Evolutionary conservation across 1,140 invertebrate genomes (phyloP).

Genomic region (Temnothorax curvispinosus): DNA sequence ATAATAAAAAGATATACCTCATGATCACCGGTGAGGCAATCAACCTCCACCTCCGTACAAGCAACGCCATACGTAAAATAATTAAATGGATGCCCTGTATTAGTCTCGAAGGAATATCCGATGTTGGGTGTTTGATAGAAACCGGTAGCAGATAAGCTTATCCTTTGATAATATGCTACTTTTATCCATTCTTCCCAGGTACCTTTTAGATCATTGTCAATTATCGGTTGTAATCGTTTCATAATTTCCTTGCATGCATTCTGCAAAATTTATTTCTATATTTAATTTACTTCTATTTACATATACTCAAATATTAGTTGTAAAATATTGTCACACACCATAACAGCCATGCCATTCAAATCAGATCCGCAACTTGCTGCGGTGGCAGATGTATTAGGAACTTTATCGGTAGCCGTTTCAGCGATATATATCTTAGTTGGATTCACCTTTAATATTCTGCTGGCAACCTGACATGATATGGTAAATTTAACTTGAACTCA

Average conservation of each 20-base stretch:
- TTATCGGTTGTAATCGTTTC: conserved; percentile 92
- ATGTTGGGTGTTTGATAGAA: conserved; percentile 94
- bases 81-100: conserved; percentile 90
- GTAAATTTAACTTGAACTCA: neutral
- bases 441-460: conserved; percentile 90
- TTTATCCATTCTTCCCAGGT: conserved; percentile 95
- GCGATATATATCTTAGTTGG: conserved; percentile 93
- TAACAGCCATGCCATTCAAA: conserved; percentile 97
- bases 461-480: conserved; percentile 87
- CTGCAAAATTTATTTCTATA: conserved; percentile 80
- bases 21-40: conserved; percentile 95
- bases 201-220: conserved; percentile 91
- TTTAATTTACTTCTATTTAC: neutral
- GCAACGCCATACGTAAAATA: conserved; percentile 94
- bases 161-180: conserved; percentile 92
- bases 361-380: conserved; percentile 97
- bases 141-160: conserved; percentile 94
- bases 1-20: conserved; percentile 84
- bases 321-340: conserved; percentile 87
- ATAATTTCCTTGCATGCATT: conserved; percentile 93
- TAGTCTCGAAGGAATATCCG: conserved; percentile 91
- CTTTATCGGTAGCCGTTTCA: conserved; percentile 97
- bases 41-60: conserved; percentile 94
- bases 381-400: conserved; percentile 97
- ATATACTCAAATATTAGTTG: neutral